Conservation (phyloP, 2,797 vertebrate species). For the Rhincodon typus region DNA sequence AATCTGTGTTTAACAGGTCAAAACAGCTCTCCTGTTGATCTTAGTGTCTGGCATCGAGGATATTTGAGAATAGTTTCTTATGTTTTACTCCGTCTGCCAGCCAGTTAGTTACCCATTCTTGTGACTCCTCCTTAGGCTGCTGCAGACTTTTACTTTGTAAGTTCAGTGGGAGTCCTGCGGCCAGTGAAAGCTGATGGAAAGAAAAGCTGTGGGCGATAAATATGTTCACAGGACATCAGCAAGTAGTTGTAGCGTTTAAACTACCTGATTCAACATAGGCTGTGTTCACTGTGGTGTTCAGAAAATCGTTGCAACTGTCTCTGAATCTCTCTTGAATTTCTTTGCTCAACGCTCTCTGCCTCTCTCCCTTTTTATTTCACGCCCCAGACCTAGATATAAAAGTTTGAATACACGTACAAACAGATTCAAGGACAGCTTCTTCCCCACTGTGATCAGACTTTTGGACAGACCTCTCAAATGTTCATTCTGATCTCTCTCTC, state of each 20-base stretch:
- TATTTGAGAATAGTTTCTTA: neutral
- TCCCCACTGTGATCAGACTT: too few relatives aligned
- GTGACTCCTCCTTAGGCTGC: neutral
- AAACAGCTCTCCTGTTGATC: neutral
- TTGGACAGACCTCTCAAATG: too few relatives aligned
- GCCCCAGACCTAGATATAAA: too few relatives aligned
- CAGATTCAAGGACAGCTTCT: too few relatives aligned
- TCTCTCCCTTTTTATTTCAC: neutral
- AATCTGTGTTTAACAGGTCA: slow-evolving; percentile 11
- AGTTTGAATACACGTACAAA: too few relatives aligned
- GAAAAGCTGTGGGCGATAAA: neutral
- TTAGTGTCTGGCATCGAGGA: neutral
- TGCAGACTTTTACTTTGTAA: neutral
- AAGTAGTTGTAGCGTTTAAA: neutral
- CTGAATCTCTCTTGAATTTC: neutral
- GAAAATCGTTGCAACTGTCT: neutral
- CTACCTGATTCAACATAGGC: neutral
- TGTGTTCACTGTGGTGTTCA: neutral
- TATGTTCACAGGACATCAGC: neutral
- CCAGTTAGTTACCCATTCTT: neutral
- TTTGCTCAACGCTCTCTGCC: neutral
- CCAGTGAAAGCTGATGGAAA: neutral
- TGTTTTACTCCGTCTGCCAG: neutral
- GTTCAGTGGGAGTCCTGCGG: neutral
- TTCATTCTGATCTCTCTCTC: too few relatives aligned